phyloP scores from a whole-genome alignment of 1,140 invertebrate genomes.

The Neodiprion fabricii region DNA sequence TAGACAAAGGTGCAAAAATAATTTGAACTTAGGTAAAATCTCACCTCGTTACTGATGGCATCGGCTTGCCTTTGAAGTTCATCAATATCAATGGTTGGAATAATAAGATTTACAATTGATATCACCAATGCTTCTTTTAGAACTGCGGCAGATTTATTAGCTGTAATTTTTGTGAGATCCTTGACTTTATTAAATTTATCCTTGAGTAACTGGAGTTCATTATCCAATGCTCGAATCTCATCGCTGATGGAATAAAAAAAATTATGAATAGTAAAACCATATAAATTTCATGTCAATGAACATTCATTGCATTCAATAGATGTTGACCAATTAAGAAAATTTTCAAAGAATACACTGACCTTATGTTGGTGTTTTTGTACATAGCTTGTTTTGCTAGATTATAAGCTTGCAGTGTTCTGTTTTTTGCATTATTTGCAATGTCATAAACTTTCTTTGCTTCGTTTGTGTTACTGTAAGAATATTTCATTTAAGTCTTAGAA shows the following conservation, averaged over 20 bases:
- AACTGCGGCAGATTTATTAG: conserved; percentile 74
- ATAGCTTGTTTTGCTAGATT: conserved; percentile 82
- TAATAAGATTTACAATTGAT: conserved; percentile 74
- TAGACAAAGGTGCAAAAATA: conserved; percentile 12
- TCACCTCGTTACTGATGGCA: conserved; percentile 67
- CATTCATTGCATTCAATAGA: conserved; percentile 25
- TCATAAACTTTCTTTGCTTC: conserved; percentile 80
- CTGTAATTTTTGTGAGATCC: conserved; percentile 74
- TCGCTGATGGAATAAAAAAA: conserved; percentile 56
- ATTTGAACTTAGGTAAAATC: conserved; percentile 22
- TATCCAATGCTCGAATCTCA: conserved; percentile 69
- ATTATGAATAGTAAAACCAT: conserved; percentile 26
- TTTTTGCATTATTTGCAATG: conserved; percentile 80
- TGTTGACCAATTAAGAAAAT: conserved; percentile 21
- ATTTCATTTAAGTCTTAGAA: conserved; percentile 6
- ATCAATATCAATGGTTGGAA: conserved; percentile 77
- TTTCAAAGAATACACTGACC: conserved; percentile 51
- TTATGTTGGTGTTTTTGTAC: conserved; percentile 79
- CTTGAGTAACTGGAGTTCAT: conserved; percentile 66
- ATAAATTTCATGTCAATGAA: conserved; percentile 18
- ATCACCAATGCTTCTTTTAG: conserved; percentile 82
- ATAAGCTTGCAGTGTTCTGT: conserved; percentile 82
- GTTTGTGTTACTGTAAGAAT: conserved; percentile 66
- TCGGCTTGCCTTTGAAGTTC: conserved; percentile 72
- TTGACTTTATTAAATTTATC: conserved; percentile 64